Evolutionary conservation across 2,888 invertebrate genomes (phyloP).

Genomic region (Leptarthrus brevirostris): DNA sequence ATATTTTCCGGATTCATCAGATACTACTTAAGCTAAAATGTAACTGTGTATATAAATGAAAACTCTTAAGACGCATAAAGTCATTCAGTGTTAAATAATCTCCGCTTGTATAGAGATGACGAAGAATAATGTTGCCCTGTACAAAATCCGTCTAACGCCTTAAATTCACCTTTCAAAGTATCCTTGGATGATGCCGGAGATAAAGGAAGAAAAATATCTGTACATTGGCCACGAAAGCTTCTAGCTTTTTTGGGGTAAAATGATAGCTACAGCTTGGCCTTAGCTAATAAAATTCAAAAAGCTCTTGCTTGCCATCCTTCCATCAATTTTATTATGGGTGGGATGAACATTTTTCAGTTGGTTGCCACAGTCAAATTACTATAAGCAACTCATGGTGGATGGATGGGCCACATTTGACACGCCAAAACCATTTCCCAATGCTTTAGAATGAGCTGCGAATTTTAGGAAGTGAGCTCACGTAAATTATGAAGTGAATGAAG

Average conservation of each 20-base stretch:
- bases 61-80: constrained; percentile 30
- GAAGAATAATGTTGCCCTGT: constrained; percentile 28
- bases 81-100: constrained; percentile 38
- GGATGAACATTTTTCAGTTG: not conserved
- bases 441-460: constrained; percentile 45
- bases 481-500: constrained; percentile 46
- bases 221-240: constrained; percentile 18
- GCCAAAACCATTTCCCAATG: constrained; percentile 21
- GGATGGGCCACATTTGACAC: constrained; percentile 22
- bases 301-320: not conserved
- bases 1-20: too few relatives aligned
- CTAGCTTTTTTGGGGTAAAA: not conserved
- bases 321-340: not conserved
- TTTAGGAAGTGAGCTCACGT: constrained; percentile 33
- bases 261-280: constrained; percentile 39
- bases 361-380: constrained; percentile 3
- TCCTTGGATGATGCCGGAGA: constrained; percentile 34
- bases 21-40: too few relatives aligned
- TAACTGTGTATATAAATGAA: constrained; percentile 19
- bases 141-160: constrained; percentile 10
- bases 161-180: constrained; percentile 17
- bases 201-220: constrained; percentile 37
- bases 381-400: constrained; percentile 21
- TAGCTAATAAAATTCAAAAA: constrained; percentile 42
- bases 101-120: constrained; percentile 11